phyloP scores from a whole-genome alignment of 23 tunicate genomes.

The Ascidia mentula region DNA sequence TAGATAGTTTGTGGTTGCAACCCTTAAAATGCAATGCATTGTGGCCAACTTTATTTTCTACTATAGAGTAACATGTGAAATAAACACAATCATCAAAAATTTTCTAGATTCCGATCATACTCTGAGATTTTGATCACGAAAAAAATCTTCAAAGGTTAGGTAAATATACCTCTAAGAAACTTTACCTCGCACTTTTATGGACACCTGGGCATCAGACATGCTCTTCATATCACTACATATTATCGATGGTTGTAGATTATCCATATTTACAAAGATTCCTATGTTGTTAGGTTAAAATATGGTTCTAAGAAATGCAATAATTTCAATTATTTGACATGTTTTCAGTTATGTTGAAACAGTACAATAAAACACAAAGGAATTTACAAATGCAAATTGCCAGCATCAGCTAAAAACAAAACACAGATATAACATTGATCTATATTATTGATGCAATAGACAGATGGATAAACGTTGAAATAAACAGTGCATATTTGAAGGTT shows the following conservation, averaged over 20 bases:
- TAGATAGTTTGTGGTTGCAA: background rate
- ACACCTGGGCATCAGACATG: background rate
- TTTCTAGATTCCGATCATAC: too few relatives aligned
- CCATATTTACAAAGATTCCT: background rate
- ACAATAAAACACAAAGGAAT: background rate
- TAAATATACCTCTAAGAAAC: too few relatives aligned
- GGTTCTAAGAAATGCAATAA: background rate
- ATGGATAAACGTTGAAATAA: background rate
- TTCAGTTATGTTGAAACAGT: background rate
- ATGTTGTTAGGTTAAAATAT: background rate
- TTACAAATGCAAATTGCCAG: too few relatives aligned
- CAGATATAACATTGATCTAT: background rate
- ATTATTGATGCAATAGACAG: background rate
- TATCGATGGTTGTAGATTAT: background rate
- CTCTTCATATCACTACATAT: background rate
- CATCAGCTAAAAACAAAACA: too few relatives aligned
- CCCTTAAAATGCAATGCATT: background rate
- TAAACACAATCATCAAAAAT: too few relatives aligned
- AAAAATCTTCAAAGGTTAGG: too few relatives aligned
- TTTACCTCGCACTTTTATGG: background rate
- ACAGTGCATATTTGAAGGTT: too few relatives aligned
- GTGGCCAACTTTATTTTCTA: too few relatives aligned
- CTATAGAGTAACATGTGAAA: too few relatives aligned
- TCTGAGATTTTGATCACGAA: too few relatives aligned
- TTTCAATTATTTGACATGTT: background rate